Conservation (phyloP, 92 coral and sea anemone genomes). For the Isaurus tuberculatus region DNA sequence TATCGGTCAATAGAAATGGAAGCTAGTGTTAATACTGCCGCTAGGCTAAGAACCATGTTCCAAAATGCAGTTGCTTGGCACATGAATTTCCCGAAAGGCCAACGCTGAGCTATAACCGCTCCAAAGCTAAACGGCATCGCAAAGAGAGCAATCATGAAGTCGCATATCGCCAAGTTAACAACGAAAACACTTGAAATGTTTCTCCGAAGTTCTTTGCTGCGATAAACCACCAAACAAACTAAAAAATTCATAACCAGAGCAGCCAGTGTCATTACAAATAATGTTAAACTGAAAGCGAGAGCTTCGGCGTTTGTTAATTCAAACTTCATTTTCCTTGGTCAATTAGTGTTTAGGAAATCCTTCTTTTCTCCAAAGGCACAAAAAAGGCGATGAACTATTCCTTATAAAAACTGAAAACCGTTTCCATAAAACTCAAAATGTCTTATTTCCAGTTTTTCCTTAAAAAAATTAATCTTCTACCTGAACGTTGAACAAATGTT, state of each 20-base stretch:
- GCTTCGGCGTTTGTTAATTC: conserved; percentile 71
- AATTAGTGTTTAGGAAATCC: conserved; percentile 5
- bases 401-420: neutral
- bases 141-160: conserved; percentile 88
- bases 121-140: conserved; percentile 98
- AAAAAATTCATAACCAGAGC: conserved; percentile 91
- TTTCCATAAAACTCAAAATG: neutral
- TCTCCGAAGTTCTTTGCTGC: conserved; percentile 86
- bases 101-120: conserved; percentile 71
- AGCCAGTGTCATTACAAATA: conserved; percentile 83
- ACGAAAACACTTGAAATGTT: conserved; percentile 96
- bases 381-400: neutral
- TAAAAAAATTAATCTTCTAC: neutral
- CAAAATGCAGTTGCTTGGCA: conserved; percentile 90
- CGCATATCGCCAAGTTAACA: conserved; percentile 94
- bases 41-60: conserved; percentile 86
- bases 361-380: neutral
- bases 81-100: conserved; percentile 90
- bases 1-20: conserved; percentile 93
- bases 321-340: conserved; percentile 58
- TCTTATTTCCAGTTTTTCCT: neutral
- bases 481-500: neutral
- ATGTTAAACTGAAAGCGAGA: conserved; percentile 65
- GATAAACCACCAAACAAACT: conserved; percentile 92
- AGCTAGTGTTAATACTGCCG: conserved; percentile 90